A percentile compares a stretch with the other conserved stretches of the same genome.
Conservation (phyloP, 2,797 vertebrate genomes). For the Tokudaia tokunoshimensis region DNA sequence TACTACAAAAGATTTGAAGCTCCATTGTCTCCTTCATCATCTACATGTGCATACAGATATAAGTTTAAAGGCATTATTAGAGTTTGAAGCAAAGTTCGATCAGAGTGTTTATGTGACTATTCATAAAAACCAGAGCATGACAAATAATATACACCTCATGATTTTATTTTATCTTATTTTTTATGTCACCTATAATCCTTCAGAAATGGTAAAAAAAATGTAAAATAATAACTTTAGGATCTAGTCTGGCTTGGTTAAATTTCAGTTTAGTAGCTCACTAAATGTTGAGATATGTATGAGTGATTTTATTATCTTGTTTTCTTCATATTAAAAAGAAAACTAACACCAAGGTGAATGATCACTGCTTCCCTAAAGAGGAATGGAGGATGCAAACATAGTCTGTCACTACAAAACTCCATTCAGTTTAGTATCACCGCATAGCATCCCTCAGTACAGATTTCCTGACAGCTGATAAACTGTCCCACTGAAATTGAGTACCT, state of each 20-base stretch:
- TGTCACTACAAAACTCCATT: background rate
- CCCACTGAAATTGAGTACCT: background rate
- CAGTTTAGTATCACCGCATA: accelerated
- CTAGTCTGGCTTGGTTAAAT: background rate
- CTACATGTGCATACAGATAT: background rate
- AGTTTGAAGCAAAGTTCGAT: background rate
- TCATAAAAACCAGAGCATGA: background rate
- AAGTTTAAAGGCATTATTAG: background rate
- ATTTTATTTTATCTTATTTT: background rate
- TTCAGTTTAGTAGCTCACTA: background rate
- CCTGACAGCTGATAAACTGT: background rate
- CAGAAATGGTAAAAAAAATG: conserved; percentile 27
- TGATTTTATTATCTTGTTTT: conserved; percentile 41
- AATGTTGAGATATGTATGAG: background rate
- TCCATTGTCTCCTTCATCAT: background rate
- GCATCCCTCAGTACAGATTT: background rate
- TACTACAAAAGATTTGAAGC: background rate
- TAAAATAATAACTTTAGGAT: background rate
- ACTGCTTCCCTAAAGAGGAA: background rate
- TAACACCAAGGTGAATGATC: background rate
- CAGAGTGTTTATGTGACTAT: background rate
- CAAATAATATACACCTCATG: background rate
- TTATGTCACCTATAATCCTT: background rate
- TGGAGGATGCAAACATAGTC: background rate
- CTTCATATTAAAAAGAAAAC: background rate